Evolutionary conservation across 1,140 invertebrate species (phyloP).

Genomic region (Eufriesea mexicana): DNA sequence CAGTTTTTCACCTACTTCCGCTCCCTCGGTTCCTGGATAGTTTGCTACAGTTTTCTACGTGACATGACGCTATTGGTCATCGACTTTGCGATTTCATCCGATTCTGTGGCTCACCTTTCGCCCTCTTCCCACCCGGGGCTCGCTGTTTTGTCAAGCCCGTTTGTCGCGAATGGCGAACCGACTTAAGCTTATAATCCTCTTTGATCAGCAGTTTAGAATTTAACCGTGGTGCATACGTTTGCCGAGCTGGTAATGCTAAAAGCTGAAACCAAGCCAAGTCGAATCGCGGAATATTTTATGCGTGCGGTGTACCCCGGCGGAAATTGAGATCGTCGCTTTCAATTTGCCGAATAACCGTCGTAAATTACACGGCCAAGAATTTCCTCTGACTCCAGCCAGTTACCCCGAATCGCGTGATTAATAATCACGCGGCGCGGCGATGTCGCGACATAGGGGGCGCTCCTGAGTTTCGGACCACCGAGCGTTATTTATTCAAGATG

Average conservation of each 20-base stretch:
- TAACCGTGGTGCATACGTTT: constrained; percentile 48
- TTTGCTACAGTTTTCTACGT: no score
- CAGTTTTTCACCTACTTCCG: no score
- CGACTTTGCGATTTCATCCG: no score
- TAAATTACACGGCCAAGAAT: constrained; percentile 24
- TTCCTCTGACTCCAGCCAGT: constrained; percentile 16
- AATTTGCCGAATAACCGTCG: constrained; percentile 53
- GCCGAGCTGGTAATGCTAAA: constrained; percentile 46
- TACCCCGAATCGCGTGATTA: constrained; percentile 8
- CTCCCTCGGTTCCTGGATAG: neutral
- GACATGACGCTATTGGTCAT: no score
- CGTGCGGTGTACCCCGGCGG: constrained; percentile 24
- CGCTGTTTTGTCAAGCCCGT: neutral
- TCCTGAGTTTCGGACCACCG: neutral
- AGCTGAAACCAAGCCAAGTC: constrained; percentile 57
- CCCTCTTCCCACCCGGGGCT: no score
- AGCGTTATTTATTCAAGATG: neutral
- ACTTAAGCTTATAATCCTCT: constrained; percentile 52
- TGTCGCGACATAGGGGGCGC: no score
- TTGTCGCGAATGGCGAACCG: constrained; percentile 20
- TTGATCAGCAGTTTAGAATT: constrained; percentile 55
- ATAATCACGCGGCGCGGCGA: no score
- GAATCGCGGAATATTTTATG: constrained; percentile 59
- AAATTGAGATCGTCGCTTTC: constrained; percentile 47
- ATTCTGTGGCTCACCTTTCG: no score